Conservation (phyloP, 2,797 vertebrate species). For the Alcedo atthis region DNA sequence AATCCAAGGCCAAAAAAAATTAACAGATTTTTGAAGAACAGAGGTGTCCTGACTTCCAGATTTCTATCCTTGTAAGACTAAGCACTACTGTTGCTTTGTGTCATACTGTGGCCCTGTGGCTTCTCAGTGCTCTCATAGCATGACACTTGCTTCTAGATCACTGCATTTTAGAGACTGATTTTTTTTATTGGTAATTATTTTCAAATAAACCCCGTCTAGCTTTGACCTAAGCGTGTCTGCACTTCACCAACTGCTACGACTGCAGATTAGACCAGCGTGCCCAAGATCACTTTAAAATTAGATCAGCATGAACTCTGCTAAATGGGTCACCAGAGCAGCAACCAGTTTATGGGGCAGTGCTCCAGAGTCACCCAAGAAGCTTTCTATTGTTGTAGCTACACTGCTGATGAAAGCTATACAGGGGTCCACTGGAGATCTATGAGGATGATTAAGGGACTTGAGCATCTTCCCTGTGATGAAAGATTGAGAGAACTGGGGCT, state of each 20-base stretch:
- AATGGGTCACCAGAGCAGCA: neutral
- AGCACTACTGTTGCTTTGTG: neutral
- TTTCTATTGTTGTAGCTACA: neutral
- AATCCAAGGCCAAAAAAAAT: neutral
- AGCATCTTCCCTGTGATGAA: no score
- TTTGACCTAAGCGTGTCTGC: neutral
- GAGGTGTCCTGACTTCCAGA: neutral
- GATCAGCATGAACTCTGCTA: neutral
- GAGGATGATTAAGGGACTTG: no score
- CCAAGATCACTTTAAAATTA: neutral
- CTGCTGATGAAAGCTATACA: neutral
- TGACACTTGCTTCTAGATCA: neutral
- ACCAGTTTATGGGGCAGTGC: neutral
- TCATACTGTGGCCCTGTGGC: neutral
- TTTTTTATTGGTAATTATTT: neutral
- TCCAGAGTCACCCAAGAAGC: neutral
- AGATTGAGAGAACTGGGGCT: no score
- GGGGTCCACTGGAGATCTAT: no score
- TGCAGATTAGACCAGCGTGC: neutral
- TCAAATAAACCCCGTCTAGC: neutral
- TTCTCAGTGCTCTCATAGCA: neutral
- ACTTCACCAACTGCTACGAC: neutral
- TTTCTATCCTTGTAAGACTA: neutral
- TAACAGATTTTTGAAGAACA: neutral
- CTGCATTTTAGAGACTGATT: neutral